Evolutionary conservation across 2,113 vertebrate genomes (phyloP).

Genomic region (mouse (Mus musculus)): DNA sequence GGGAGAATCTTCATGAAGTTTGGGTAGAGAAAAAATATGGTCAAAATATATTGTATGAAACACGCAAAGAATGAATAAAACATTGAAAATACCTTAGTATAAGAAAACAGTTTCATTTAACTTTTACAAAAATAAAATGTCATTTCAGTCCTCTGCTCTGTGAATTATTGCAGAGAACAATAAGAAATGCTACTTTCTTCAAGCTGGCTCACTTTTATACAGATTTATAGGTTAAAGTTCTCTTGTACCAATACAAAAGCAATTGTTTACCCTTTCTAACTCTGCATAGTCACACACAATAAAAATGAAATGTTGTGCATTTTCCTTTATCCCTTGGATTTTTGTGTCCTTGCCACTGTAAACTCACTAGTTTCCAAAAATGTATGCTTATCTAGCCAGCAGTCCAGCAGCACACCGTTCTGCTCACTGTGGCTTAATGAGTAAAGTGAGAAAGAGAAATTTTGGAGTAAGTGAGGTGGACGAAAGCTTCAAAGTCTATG

Average conservation of each 20-base stretch:
- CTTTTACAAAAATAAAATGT: constrained; percentile 14
- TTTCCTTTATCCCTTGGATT: background rate
- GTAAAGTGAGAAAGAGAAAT: background rate
- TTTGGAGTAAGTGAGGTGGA: constrained; percentile 13
- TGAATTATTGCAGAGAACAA: background rate
- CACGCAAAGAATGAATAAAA: background rate
- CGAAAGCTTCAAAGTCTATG: background rate
- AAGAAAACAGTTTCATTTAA: background rate
- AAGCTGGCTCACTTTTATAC: background rate
- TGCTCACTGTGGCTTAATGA: constrained; percentile 10
- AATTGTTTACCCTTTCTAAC: background rate
- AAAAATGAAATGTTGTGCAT: constrained; percentile 28
- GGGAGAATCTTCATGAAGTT: background rate
- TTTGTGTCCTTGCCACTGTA: background rate
- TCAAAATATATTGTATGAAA: background rate
- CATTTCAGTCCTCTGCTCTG: background rate
- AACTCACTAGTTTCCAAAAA: constrained; percentile 29
- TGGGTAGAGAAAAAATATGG: background rate
- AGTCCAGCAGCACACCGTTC: background rate
- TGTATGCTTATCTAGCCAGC: constrained; percentile 1
- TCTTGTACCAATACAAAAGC: background rate
- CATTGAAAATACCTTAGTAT: background rate
- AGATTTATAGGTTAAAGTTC: background rate
- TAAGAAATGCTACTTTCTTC: background rate
- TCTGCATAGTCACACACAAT: background rate